Evolutionary conservation across 2,888 invertebrate species (phyloP), one percentile per base, ranked within the genome.

Genomic region (Melipona beecheii): DNA sequence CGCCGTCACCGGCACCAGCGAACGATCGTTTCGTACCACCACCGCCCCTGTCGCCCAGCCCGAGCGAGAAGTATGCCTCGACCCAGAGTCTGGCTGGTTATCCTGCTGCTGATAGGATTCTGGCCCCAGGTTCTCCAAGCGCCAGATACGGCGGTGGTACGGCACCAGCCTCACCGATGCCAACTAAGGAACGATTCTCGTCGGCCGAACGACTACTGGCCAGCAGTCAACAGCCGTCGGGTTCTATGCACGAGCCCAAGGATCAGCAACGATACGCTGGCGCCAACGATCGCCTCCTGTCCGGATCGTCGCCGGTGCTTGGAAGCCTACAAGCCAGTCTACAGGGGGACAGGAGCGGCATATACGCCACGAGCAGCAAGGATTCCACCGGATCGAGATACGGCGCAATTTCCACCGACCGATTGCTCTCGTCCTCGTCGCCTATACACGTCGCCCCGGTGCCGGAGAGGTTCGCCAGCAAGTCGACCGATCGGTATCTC

Each of bases 31-130:
- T 95, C 91, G 96, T 96, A 89, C 96, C 96, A 73, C 95, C 95
- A 91, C 96, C 96, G 91, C 96, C 96, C 93, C 94, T 96, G 91
- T 96, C 96, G 92, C 96, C 96, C 93, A 95, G 96, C 78, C 94
- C 93, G 85, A 95, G 96, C 89, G 94, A 94, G 84, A 93, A 94
- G 87, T 94, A 93, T 80, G 92, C 93, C 81, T 94, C 93, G 52
- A 92, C 92, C 64, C 93, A 93, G 82, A 93, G 93, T 80, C 89
- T 94, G 89, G 91, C 92, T 90, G 92, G 91, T 87, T 93, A 93
- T 85, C 72, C 89, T 91, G 76, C 90, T 92, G 87, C 84, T 91
- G 93, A 93, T 88, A 83, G 93, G 85, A 85, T 92, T 89, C 70
- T 92, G 72, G 88, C 93, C 87, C 86, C 91, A 81, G 89, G 90